Evolutionary conservation across 53 echinoderm and acorn worm species (phyloP).

Genomic region (Echinometra lucunter): DNA sequence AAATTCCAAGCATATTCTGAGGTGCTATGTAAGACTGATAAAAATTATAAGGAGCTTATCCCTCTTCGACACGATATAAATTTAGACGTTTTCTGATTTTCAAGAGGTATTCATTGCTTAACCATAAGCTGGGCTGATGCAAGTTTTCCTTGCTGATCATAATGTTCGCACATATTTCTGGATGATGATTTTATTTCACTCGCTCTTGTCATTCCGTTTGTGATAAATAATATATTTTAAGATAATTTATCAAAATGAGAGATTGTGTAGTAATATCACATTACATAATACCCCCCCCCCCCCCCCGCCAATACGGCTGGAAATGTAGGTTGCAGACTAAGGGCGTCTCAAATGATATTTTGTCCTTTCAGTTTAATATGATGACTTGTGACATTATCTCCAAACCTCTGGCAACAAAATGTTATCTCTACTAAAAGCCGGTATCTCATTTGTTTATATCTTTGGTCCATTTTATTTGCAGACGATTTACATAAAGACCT

Average conservation of each 20-base stretch:
- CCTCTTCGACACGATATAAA: background rate
- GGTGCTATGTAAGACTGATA: background rate
- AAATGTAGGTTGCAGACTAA: background rate
- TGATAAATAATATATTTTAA: too few relatives aligned
- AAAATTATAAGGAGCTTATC: background rate
- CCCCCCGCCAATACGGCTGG: too few relatives aligned
- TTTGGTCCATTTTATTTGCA: background rate
- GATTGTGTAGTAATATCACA: too few relatives aligned
- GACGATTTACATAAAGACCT: background rate
- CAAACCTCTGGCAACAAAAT: background rate
- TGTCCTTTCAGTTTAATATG: background rate
- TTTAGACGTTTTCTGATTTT: background rate
- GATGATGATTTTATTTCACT: too few relatives aligned
- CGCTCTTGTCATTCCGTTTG: too few relatives aligned
- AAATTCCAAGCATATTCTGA: too few relatives aligned
- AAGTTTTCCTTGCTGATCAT: too few relatives aligned
- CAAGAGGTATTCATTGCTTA: too few relatives aligned
- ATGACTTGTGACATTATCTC: background rate
- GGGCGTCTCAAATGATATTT: background rate
- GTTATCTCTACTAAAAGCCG: background rate
- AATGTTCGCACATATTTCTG: too few relatives aligned
- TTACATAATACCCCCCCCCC: too few relatives aligned
- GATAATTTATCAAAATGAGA: too few relatives aligned
- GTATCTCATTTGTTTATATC: background rate
- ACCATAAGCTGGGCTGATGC: too few relatives aligned